phyloP scores from a whole-genome alignment of 1,140 invertebrate genomes.

The Mesaphorura yosii region DNA sequence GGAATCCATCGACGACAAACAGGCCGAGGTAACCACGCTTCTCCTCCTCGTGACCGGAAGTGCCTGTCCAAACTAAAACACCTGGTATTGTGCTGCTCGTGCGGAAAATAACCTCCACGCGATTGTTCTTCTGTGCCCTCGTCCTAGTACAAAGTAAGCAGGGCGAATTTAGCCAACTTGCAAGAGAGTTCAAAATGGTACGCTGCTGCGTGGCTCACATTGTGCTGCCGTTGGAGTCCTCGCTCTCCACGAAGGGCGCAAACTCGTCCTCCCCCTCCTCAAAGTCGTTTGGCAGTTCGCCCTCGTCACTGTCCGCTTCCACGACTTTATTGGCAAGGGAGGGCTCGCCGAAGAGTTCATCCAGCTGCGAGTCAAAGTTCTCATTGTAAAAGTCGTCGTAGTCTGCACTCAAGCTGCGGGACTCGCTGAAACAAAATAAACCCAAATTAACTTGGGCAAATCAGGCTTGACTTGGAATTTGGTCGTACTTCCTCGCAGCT shows the following conservation, averaged over 20 bases:
- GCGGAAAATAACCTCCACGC: slow-evolving; percentile 57
- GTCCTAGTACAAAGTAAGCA: slow-evolving; percentile 34
- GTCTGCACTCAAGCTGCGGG: slow-evolving; percentile 34
- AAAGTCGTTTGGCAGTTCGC: too few relatives aligned
- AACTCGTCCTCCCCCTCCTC: too few relatives aligned
- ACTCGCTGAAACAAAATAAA: slow-evolving; percentile 32
- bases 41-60: slow-evolving; percentile 33
- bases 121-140: slow-evolving; percentile 53
- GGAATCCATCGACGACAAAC: slow-evolving; percentile 48
- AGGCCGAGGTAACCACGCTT: slow-evolving; percentile 48
- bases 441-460: too few relatives aligned
- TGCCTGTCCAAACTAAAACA: slow-evolving; percentile 51
- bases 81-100: slow-evolving; percentile 51
- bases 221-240: too few relatives aligned
- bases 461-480: too few relatives aligned
- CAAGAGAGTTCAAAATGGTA: background rate
- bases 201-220: too few relatives aligned
- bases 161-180: slow-evolving; percentile 2
- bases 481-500: slow-evolving; percentile 45
- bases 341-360: slow-evolving; percentile 32
- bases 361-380: slow-evolving; percentile 32
- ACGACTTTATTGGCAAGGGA: too few relatives aligned
- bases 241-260: too few relatives aligned
- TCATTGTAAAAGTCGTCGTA: slow-evolving; percentile 32
- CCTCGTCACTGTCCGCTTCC: too few relatives aligned